Evolutionary conservation across 2,888 invertebrate species (phyloP).

Genomic region (Polydrusus cervinus): DNA sequence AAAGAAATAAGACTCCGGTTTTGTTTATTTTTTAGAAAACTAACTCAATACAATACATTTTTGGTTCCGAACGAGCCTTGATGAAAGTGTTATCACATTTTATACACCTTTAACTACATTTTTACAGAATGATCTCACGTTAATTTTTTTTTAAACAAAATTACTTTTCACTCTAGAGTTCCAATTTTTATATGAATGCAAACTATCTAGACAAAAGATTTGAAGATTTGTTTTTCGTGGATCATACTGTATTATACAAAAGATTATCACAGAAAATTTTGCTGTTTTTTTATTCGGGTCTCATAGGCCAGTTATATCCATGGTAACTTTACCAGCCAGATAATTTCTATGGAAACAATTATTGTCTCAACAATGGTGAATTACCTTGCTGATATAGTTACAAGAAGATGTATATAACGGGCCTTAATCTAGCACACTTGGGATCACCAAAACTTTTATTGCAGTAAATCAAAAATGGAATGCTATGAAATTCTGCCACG

Average conservation of each 20-base stretch:
- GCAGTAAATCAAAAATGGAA: too few relatives aligned
- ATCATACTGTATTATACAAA: conserved; percentile 10
- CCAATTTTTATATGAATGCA: not conserved
- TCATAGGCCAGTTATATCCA: too few relatives aligned
- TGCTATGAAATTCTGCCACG: too few relatives aligned
- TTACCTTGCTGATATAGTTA: too few relatives aligned
- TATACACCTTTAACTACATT: not conserved
- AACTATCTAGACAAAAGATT: too few relatives aligned
- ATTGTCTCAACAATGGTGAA: too few relatives aligned
- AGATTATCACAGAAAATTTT: conserved; percentile 36
- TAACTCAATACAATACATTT: conserved; percentile 15
- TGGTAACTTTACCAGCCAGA: too few relatives aligned
- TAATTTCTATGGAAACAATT: too few relatives aligned
- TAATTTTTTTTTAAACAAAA: not conserved
- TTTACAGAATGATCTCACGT: conserved; percentile 2
- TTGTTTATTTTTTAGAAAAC: conserved; percentile 3
- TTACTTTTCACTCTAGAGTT: not conserved
- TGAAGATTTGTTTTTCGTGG: too few relatives aligned
- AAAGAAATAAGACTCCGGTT: not conserved
- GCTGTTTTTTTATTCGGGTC: not conserved
- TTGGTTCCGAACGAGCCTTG: conserved; percentile 21
- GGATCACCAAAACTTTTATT: conserved; percentile 4
- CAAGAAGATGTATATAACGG: too few relatives aligned
- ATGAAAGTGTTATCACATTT: conserved; percentile 13
- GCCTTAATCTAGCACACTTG: not conserved